Base-by-base conservation (phyloP, 2,888 invertebrate species). In the Autographa gamma region DNA sequence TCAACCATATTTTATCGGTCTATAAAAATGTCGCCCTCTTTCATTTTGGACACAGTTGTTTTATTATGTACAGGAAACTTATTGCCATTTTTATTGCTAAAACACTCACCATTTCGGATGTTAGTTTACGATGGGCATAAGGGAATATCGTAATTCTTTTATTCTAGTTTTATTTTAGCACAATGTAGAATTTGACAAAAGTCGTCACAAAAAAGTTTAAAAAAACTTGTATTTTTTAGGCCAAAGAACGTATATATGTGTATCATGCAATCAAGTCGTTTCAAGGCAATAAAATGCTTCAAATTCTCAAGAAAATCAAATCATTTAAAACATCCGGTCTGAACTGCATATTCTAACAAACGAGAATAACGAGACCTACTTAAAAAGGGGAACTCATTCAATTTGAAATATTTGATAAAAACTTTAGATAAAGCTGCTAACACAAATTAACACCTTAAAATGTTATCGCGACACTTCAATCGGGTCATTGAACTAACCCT, bases 21-120 rank as follows among this genome's bases (percentile, higher is more conserved):
- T 82, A 92, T 93, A 92, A 93, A 93, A 93, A 83, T 88, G 89
- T 92, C 90, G 74, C 87, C 85, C 86, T 88, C 87, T 88, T 90
- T 90, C 89, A 92, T 90, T 93, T 92, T 89, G 82, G 84, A 83
- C 85, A 62, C 83, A 84, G 84, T 82, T 86, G 84, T 88, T 89
- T 91, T 91, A 90, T 91, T 87, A 86, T 85, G 77, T 83, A 85
- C 83, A 80, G 76, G 69, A 85, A 86, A 90, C 89, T 90, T 91
- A 92, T 90, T 90, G 91, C 88, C 85, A 87, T 88, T 92, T 93
- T 93, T 92, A 91, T 89, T 83, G 82, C 86, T 82, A 82, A 86
- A 83, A 79, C 85, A 87, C 86, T 86, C 79, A 86, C 86, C 82
- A 86, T 86, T 88, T 86, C 74, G 86, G 85, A 86, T 86, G 79